Conservation (phyloP, 2,888 invertebrate genomes). For the Carabus problematicus region DNA sequence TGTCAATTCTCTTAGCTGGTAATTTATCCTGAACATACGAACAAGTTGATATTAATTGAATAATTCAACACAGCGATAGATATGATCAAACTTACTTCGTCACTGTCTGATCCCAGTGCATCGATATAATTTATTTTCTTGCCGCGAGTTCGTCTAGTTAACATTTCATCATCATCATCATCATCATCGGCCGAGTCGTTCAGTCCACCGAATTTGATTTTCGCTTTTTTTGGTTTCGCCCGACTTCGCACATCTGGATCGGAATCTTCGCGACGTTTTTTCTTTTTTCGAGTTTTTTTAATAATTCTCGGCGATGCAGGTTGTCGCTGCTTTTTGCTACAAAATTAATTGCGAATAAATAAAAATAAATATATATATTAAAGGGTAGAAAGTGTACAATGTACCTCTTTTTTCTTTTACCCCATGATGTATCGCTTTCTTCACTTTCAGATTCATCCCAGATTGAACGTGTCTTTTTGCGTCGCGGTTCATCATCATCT, state of each 20-base stretch:
- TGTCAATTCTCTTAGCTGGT: constrained; percentile 60
- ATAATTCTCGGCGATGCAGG: constrained; percentile 13
- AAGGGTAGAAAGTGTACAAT: neutral
- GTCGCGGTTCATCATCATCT: constrained; percentile 64
- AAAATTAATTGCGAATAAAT: constrained; percentile 17
- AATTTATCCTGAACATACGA: constrained; percentile 26
- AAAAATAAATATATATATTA: neutral
- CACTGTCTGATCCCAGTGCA: constrained; percentile 76
- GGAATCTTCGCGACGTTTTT: constrained; percentile 59
- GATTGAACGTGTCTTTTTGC: constrained; percentile 66
- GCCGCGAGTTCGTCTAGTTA: constrained; percentile 74
- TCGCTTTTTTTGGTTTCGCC: constrained; percentile 54
- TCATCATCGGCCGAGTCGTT: too few relatives aligned
- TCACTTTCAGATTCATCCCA: constrained; percentile 68
- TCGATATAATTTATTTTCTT: constrained; percentile 81
- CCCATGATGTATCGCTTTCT: constrained; percentile 68
- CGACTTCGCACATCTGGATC: constrained; percentile 58
- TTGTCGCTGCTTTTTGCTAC: constrained; percentile 36
- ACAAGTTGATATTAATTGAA: constrained; percentile 37
- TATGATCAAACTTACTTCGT: constrained; percentile 66
- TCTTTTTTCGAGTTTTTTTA: constrained; percentile 46
- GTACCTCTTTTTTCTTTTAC: constrained; percentile 48
- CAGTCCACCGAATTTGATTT: constrained; percentile 66
- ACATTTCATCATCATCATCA: constrained; percentile 63
- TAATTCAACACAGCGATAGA: constrained; percentile 39